Conservation (phyloP, 1,140 invertebrate species). For the Saccostrea cuccullata region DNA sequence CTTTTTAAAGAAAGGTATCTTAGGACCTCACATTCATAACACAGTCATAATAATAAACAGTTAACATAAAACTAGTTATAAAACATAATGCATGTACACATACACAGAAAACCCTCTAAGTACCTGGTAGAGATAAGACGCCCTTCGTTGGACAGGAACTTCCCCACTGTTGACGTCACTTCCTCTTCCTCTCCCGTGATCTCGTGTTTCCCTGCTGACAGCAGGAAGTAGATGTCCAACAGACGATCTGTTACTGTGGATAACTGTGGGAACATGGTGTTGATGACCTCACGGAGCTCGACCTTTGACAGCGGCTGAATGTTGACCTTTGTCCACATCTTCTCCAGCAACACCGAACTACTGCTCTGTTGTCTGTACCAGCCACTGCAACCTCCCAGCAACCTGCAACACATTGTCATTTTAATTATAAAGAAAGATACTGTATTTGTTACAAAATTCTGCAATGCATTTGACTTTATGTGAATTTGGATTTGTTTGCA, state of each 20-base stretch:
- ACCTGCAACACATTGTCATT: slow-evolving; percentile 76
- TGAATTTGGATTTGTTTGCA: no score
- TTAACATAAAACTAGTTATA: no score
- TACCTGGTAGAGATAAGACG: slow-evolving; percentile 81
- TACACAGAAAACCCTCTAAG: neutral
- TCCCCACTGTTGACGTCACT: slow-evolving; percentile 60
- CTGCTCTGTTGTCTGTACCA: slow-evolving; percentile 84
- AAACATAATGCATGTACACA: neutral
- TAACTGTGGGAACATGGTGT: slow-evolving; percentile 84
- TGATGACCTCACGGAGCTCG: slow-evolving; percentile 82
- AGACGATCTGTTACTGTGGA: slow-evolving; percentile 88
- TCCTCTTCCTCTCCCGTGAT: slow-evolving; percentile 51
- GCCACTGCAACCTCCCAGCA: slow-evolving; percentile 81
- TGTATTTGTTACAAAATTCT: no score
- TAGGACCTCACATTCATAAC: no score
- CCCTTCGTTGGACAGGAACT: slow-evolving; percentile 73
- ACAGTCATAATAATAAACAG: no score
- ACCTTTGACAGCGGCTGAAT: slow-evolving; percentile 87
- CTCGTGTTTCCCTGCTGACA: slow-evolving; percentile 86
- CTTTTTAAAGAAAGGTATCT: no score
- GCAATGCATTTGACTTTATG: no score
- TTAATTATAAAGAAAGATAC: no score
- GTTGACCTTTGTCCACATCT: slow-evolving; percentile 89
- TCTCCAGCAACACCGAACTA: slow-evolving; percentile 79
- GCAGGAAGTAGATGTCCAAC: slow-evolving; percentile 90